Percentiles rank a stretch among this genome's conserved stretches.
These are phyloP conservation scores for Chymomyza caudatula DNA, from an alignment of 2,888 invertebrate genomes.

Conservation along the genomic window DNA sequence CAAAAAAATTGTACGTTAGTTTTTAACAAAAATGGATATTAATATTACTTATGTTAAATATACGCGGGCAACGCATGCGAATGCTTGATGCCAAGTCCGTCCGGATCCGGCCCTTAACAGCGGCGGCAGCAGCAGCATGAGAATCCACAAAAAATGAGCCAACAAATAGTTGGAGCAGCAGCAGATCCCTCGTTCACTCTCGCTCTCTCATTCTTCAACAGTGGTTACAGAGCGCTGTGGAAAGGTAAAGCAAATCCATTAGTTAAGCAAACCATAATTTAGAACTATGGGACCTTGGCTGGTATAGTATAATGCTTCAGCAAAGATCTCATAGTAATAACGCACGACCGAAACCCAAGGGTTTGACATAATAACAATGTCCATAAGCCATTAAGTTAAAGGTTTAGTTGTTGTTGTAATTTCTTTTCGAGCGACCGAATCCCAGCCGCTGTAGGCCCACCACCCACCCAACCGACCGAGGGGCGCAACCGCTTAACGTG, in stretches of 20 bases:
- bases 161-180: not conserved
- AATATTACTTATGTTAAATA: slow-evolving; percentile 72
- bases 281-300: not conserved
- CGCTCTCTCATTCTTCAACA: not conserved
- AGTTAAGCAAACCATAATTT: not conserved
- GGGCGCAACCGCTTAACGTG: not conserved
- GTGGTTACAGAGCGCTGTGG: not conserved
- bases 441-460: not conserved
- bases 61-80: slow-evolving; percentile 16
- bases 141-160: not conserved
- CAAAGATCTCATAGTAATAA: not conserved
- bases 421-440: not conserved
- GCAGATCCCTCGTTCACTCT: not conserved
- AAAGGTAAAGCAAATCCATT: not conserved
- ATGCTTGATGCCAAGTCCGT: not conserved
- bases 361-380: too few species aligned
- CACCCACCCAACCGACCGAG: not conserved
- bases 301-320: not conserved
- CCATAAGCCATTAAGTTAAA: not conserved
- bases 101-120: not conserved
- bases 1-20: slow-evolving; percentile 31
- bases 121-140: slow-evolving; percentile 2
- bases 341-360: too few species aligned
- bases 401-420: not conserved
- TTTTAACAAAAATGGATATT: slow-evolving; percentile 61